Conservation (phyloP, 1,140 invertebrate genomes). For the Drosophila pseudoananassae region DNA sequence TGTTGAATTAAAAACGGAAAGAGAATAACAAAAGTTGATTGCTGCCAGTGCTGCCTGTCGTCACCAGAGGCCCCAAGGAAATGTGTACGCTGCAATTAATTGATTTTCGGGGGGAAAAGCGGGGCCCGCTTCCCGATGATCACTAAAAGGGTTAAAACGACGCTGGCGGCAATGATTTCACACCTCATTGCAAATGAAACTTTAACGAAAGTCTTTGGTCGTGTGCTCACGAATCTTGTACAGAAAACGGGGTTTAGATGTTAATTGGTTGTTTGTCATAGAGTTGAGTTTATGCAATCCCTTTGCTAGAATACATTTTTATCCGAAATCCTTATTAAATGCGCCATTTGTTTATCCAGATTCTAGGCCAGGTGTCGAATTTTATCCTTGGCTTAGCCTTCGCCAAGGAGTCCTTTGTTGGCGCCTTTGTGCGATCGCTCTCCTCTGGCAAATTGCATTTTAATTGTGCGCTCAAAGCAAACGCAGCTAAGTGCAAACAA, state of each 20-base stretch:
- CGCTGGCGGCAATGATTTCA: conserved; percentile 14
- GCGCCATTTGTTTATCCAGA: conserved; percentile 16
- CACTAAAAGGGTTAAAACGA: conserved; percentile 1
- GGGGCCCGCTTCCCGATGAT: background rate
- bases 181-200: conserved; percentile 28
- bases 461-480: conserved; percentile 70
- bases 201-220: background rate
- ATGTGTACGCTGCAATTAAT: conserved; percentile 34
- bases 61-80: conserved; percentile 9
- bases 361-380: conserved; percentile 36
- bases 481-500: conserved; percentile 70
- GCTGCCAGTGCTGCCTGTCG: conserved; percentile 11
- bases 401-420: conserved; percentile 34
- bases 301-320: background rate
- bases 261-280: conserved; percentile 4
- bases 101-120: conserved; percentile 28
- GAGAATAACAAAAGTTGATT: conserved; percentile 34
- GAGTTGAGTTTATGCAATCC: background rate
- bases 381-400: conserved; percentile 19
- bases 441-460: conserved; percentile 68
- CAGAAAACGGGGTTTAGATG: background rate
- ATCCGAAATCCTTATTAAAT: conserved; percentile 19
- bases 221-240: conserved; percentile 3
- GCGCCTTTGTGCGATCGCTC: conserved; percentile 37
- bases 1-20: conserved; percentile 42